Conservation (phyloP, 2,888 invertebrate species). For the Stramonita haemastoma region DNA sequence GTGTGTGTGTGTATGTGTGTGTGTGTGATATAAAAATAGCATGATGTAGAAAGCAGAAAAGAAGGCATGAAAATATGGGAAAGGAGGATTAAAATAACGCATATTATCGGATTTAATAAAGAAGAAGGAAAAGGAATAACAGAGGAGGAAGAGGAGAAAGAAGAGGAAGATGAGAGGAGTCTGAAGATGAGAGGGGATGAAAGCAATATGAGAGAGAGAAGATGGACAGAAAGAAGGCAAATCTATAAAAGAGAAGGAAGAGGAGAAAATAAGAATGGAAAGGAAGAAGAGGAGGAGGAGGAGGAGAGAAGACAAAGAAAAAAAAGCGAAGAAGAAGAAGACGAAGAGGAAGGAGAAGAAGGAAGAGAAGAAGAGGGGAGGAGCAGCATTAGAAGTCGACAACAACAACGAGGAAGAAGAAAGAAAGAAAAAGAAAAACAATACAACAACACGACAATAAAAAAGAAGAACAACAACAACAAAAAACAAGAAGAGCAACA, state of each 20-base stretch:
- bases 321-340: neutral
- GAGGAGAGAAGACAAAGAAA: neutral
- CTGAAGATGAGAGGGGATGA: too few relatives aligned
- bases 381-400: neutral
- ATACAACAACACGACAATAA: neutral
- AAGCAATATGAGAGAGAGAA: neutral
- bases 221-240: neutral
- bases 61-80: too few relatives aligned
- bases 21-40: neutral
- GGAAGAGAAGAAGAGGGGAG: neutral
- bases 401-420: neutral
- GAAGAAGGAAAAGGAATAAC: too few relatives aligned
- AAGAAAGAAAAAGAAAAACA: neutral
- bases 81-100: too few relatives aligned
- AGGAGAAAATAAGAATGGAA: neutral
- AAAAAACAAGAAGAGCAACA: neutral
- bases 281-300: neutral
- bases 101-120: too few relatives aligned
- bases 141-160: too few relatives aligned
- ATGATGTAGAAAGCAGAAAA: too few relatives aligned
- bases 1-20: conserved; percentile 4
- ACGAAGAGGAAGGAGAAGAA: neutral
- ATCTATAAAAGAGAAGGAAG: neutral
- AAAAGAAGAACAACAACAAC: too few relatives aligned
- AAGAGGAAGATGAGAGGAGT: too few relatives aligned